These are phyloP conservation scores for Ariopsis seemanni DNA, from an alignment of 2,113 vertebrate genomes.

Conservation along the genomic window DNA sequence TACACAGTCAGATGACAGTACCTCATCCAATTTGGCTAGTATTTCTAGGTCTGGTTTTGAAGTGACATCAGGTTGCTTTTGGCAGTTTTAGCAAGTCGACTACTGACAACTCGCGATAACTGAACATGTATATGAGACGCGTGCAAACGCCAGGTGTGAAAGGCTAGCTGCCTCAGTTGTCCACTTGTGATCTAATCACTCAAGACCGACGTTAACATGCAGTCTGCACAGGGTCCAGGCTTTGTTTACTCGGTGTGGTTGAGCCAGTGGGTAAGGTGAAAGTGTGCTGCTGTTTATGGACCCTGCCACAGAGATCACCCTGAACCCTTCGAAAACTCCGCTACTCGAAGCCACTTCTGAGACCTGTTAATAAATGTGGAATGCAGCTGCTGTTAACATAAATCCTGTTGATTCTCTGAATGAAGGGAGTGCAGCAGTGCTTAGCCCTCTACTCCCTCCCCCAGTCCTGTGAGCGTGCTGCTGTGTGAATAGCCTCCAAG, in stretches of 20 bases:
- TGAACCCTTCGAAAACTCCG: not conserved
- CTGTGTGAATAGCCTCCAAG: slow-evolving; percentile 55
- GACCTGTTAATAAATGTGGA: slow-evolving; percentile 52
- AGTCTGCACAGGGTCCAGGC: not conserved
- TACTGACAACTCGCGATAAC: not conserved
- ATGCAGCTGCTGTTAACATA: slow-evolving; percentile 52
- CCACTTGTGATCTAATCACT: not conserved
- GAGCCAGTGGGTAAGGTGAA: slow-evolving; percentile 20
- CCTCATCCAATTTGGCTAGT: not conserved
- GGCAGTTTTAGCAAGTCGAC: slow-evolving; percentile 7
- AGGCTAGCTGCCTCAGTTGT: not conserved
- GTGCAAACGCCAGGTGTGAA: not conserved
- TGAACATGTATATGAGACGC: not conserved
- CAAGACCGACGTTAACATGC: not conserved
- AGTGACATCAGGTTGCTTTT: not conserved
- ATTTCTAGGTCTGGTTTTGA: not conserved
- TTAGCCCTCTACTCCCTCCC: slow-evolving; percentile 10
- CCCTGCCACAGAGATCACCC: slow-evolving; percentile 33
- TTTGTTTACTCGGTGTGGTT: slow-evolving; percentile 41
- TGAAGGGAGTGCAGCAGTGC: slow-evolving; percentile 40
- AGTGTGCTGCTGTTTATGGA: slow-evolving; percentile 36
- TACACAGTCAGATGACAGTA: not conserved
- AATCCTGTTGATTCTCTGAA: slow-evolving; percentile 50
- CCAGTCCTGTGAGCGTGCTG: slow-evolving; percentile 38
- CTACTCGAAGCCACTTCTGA: slow-evolving; percentile 28